Evolutionary conservation across 1,140 invertebrate species (phyloP).

Genomic region (Heterodera schachtii): DNA sequence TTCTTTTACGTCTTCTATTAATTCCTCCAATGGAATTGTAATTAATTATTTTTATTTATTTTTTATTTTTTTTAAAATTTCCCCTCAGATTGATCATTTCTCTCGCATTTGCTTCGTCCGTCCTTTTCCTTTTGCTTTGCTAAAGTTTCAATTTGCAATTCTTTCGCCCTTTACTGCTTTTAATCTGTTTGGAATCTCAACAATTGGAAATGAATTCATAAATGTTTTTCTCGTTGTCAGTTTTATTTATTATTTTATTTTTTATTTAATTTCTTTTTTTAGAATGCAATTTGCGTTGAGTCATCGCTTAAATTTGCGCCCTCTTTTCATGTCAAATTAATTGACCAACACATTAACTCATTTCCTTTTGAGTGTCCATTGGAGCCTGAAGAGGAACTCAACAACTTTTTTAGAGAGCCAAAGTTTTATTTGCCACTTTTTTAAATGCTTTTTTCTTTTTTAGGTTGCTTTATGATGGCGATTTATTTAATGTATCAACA

Average conservation of each 20-base stretch:
- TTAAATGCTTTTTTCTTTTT: background rate
- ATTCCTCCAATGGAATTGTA: background rate
- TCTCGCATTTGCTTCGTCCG: background rate
- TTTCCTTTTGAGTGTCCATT: background rate
- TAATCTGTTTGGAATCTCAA: background rate
- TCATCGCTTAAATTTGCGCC: background rate
- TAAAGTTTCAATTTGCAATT: background rate
- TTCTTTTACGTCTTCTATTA: background rate
- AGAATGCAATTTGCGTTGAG: background rate
- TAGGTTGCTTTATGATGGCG: conserved; percentile 1
- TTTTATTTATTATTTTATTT: background rate
- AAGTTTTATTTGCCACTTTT: background rate
- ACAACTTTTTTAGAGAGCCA: background rate
- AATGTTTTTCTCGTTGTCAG: background rate
- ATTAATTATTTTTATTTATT: background rate
- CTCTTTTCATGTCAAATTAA: background rate
- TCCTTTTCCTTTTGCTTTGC: background rate
- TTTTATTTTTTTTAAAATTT: background rate
- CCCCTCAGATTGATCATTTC: background rate
- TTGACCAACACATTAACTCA: background rate
- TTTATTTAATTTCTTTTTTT: background rate
- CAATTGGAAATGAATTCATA: background rate
- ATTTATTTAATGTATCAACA: background rate
- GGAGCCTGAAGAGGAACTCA: background rate
- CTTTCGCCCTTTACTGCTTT: background rate